Percentiles rank a stretch among this genome's conserved stretches.
phyloP scores from a whole-genome alignment of 1,140 invertebrate species.

The Rhagoletis zephyria region DNA sequence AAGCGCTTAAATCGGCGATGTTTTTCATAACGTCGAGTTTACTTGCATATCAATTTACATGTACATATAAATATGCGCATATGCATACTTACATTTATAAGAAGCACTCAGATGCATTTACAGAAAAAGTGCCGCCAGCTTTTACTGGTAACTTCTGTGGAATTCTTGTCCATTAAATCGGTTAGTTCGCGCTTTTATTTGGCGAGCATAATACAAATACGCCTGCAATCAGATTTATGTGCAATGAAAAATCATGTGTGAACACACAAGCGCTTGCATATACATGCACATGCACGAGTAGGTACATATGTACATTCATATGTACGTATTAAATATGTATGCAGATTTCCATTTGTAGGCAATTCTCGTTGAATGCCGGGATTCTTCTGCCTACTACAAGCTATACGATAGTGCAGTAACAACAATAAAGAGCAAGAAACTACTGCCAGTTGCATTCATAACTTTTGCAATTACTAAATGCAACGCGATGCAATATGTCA shows the following conservation, averaged over 20 bases:
- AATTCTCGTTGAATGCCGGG: background rate
- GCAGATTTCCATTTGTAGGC: background rate
- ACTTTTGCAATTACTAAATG: slow-evolving; percentile 52
- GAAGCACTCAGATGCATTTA: background rate
- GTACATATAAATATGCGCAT: background rate
- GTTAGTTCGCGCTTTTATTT: slow-evolving; percentile 44
- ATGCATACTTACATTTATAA: background rate
- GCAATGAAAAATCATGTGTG: slow-evolving; percentile 23
- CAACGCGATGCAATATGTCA: slow-evolving; percentile 48
- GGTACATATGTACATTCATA: background rate
- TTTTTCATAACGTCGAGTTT: background rate
- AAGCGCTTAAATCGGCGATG: background rate
- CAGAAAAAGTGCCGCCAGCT: slow-evolving; percentile 20
- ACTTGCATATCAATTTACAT: background rate
- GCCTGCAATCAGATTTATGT: slow-evolving; percentile 24
- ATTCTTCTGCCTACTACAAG: background rate
- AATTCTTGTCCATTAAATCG: slow-evolving; percentile 48
- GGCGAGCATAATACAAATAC: slow-evolving; percentile 6
- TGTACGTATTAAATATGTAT: background rate
- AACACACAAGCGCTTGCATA: background rate
- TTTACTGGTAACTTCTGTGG: slow-evolving; percentile 21
- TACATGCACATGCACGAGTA: background rate
- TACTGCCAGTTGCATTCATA: slow-evolving; percentile 45
- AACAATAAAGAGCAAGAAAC: background rate
- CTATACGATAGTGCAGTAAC: background rate